Evolutionary conservation across 2,888 invertebrate species (phyloP), one percentile per base, ranked within the genome.

Genomic region (Cataglyphis rosenhaueri): DNA sequence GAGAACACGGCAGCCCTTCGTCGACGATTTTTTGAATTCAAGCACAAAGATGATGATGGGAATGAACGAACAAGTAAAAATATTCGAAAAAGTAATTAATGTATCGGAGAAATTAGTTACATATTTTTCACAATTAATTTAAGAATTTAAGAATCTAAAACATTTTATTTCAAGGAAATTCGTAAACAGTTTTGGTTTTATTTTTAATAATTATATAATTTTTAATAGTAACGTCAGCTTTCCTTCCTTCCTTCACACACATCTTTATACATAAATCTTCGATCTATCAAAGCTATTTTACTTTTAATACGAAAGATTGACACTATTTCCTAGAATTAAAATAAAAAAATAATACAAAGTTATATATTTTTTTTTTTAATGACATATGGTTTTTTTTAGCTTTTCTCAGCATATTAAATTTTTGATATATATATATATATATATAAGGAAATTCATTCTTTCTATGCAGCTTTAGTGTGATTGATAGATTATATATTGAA

Each of bases 61-160:
- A 25, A 4, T 41, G 21, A 73, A 15, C 25, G 21, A 25, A 57
- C n/a, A 83, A 62, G 32, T 66, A 78, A 73, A 83, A 83, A 48
- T 78, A 62, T 73, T 83, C 8, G 35, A 68, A 57, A 52, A 21
- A 78, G 29, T 57, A 68, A 70, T 82, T 61, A 44, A 29, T n/a
- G 57, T 38, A 44, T 55, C 41, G n/a, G 78, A 64, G 66, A 78
- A 73, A 83, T 38, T 35, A 35, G 18, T 71, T 41, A 57, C 12
- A 57, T 3, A 35, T n/a, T 57, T 1, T 57, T 57, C 25, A 44
- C 1, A 25, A 25, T 25, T 25, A 25, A 25, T 25, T 1, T 25
- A 25, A 25, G 44, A 44, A 44, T 44, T 4, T 44, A 15, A 44
- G 10, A 15, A 44, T 15, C 44, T 44, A 18, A 44, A 12, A 3